These are phyloP conservation scores for Allobates femoralis DNA, from an alignment of 2,797 vertebrate genomes.

Conservation along the genomic window DNA sequence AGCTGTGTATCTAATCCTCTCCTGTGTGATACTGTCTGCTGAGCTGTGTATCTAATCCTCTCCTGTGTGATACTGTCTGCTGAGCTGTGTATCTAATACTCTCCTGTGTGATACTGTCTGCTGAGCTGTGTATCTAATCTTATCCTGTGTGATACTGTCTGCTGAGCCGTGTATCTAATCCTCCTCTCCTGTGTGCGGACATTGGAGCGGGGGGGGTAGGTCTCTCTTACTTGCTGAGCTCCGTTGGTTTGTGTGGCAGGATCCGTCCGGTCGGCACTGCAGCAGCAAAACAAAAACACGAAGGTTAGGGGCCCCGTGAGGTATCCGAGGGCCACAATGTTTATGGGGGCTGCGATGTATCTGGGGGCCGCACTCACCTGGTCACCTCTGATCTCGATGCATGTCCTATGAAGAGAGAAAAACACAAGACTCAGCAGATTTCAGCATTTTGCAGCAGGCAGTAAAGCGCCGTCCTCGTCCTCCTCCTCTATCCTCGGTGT, in stretches of 20 bases:
- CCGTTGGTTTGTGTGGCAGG: conserved; percentile 78
- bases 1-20: background rate
- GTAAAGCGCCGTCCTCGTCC: background rate
- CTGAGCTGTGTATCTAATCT: background rate
- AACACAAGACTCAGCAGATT: background rate
- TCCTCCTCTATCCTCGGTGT: background rate
- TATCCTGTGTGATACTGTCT: background rate
- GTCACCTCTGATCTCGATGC: background rate
- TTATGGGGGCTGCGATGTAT: accelerated
- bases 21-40: background rate
- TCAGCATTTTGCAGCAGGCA: background rate
- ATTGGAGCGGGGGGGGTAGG: too few relatives aligned
- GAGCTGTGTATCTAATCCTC: background rate
- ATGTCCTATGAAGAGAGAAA: background rate
- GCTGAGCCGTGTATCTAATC: background rate
- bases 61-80: background rate
- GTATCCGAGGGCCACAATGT: background rate
- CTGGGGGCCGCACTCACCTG: conserved; percentile 16
- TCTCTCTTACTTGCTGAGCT: conserved; percentile 76
- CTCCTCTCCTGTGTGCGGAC: too few relatives aligned
- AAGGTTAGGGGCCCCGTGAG: background rate
- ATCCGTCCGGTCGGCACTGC: conserved; percentile 76
- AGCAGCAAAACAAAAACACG: conserved; percentile 64
- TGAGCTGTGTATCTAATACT: background rate
- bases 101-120: background rate